Conservation (phyloP, 2,888 invertebrate genomes). For the Selenia dentaria region DNA sequence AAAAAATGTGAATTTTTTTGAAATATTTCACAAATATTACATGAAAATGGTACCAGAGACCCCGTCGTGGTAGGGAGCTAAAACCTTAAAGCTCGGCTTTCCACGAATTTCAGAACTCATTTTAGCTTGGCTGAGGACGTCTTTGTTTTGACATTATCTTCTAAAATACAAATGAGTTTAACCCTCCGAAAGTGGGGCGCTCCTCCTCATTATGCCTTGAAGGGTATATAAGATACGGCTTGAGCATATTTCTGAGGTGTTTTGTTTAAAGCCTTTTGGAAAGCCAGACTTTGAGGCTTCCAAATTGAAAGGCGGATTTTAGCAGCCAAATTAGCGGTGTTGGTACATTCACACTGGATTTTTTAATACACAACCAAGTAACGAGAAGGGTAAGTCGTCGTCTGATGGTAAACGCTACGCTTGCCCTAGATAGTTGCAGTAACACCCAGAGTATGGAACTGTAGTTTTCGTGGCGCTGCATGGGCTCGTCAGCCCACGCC, state of each 20-base stretch:
- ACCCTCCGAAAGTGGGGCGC: slow-evolving; percentile 25
- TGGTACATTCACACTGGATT: slow-evolving; percentile 17
- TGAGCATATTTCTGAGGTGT: slow-evolving; percentile 20
- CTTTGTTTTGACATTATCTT: slow-evolving; percentile 36
- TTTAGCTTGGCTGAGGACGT: slow-evolving; percentile 15
- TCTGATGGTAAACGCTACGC: too few species aligned
- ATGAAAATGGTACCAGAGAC: not conserved
- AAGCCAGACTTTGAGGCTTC: slow-evolving; percentile 12
- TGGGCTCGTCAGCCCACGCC: too few species aligned
- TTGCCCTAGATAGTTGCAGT: too few species aligned
- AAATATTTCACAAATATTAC: not conserved
- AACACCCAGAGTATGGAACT: too few species aligned
- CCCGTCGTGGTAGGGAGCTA: slow-evolving; percentile 1
- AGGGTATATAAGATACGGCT: slow-evolving; percentile 17
- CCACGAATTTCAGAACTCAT: slow-evolving; percentile 13
- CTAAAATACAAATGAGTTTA: slow-evolving; percentile 35
- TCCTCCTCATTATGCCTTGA: slow-evolving; percentile 28
- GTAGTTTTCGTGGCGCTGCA: too few species aligned
- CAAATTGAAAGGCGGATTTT: slow-evolving; percentile 14
- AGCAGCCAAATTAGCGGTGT: slow-evolving; percentile 16
- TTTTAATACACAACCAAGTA: too few species aligned
- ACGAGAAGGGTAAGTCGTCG: too few species aligned
- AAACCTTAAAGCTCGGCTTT: slow-evolving; percentile 12
- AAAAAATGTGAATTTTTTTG: too few species aligned
- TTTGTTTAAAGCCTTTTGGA: slow-evolving; percentile 20